A percentile compares a stretch with the other conserved stretches of the same genome.
Evolutionary conservation across 2,888 invertebrate genomes (phyloP).

Genomic region (Trypoxylon attenuatum): DNA sequence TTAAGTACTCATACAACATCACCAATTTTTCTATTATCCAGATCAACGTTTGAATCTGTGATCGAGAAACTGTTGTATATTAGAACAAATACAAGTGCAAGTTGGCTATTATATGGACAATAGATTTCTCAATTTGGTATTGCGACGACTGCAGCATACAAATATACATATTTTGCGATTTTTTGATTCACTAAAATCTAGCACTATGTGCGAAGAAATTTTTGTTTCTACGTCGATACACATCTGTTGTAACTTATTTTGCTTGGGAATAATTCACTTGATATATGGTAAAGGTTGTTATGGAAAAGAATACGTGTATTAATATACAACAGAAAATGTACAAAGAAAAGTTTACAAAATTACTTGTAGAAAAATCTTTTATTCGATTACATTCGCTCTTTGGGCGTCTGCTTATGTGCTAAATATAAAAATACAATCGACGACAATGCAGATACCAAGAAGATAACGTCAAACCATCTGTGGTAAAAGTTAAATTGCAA

Average conservation of each 20-base stretch:
- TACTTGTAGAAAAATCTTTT: constrained; percentile 42
- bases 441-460: constrained; percentile 95
- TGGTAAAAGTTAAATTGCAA: constrained; percentile 99
- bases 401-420: constrained; percentile 90
- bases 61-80: constrained; percentile 46
- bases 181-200: too few species aligned
- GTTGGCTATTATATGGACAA: constrained; percentile 32
- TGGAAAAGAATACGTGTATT: too few species aligned
- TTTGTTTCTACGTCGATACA: too few species aligned
- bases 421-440: constrained; percentile 97
- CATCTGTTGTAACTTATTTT: too few species aligned
- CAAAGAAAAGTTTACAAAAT: constrained; percentile 7
- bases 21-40: constrained; percentile 48
- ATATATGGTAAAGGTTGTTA: too few species aligned
- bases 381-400: constrained; percentile 65
- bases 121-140: constrained; percentile 28
- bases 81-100: constrained; percentile 38
- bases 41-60: constrained; percentile 50
- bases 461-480: constrained; percentile 99
- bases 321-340: background rate
- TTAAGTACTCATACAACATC: constrained; percentile 44
- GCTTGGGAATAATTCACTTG: too few species aligned
- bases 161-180: too few species aligned
- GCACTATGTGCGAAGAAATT: too few species aligned
- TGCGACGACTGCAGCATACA: too few species aligned